Percentiles rank a stretch among this genome's conserved stretches.
phyloP scores from a whole-genome alignment of 1,140 invertebrate genomes.

The Physella acuta region DNA sequence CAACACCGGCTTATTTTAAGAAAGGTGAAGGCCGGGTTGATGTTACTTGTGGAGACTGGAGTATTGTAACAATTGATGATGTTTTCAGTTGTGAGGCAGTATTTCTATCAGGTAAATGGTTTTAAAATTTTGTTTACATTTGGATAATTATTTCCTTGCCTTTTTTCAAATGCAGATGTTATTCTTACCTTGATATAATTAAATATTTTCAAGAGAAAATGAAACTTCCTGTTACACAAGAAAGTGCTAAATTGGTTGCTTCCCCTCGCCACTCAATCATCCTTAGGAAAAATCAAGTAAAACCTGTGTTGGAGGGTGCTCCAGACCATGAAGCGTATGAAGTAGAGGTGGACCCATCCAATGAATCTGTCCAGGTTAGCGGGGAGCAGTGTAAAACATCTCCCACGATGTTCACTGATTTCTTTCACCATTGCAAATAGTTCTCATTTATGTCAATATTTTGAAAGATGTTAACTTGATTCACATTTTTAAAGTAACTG shows the following conservation, averaged over 20 bases:
- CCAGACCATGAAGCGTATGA: constrained; percentile 7
- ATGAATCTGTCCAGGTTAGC: constrained; percentile 11
- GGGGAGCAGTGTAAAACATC: too few species aligned
- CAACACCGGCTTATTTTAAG: constrained; percentile 2
- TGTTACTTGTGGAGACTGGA: background rate
- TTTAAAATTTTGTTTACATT: too few species aligned
- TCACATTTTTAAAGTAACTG: too few species aligned
- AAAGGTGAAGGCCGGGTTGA: background rate
- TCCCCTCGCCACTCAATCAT: too few species aligned
- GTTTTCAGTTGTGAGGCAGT: constrained; percentile 17
- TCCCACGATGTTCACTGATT: too few species aligned
- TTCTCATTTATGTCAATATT: too few species aligned
- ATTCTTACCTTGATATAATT: constrained; percentile 17
- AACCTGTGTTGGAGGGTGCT: background rate
- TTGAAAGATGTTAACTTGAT: too few species aligned
- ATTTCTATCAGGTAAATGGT: constrained; percentile 24
- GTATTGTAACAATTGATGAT: constrained; percentile 6
- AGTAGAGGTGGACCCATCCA: background rate
- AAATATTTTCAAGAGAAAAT: constrained; percentile 1
- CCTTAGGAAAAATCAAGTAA: background rate
- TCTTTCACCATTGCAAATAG: too few species aligned
- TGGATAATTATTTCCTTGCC: constrained; percentile 37
- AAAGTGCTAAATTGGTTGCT: too few species aligned
- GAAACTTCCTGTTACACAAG: too few species aligned
- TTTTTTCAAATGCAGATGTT: constrained; percentile 41